phyloP scores from a whole-genome alignment of 2,888 invertebrate genomes.

The Drosophila antonietae region DNA sequence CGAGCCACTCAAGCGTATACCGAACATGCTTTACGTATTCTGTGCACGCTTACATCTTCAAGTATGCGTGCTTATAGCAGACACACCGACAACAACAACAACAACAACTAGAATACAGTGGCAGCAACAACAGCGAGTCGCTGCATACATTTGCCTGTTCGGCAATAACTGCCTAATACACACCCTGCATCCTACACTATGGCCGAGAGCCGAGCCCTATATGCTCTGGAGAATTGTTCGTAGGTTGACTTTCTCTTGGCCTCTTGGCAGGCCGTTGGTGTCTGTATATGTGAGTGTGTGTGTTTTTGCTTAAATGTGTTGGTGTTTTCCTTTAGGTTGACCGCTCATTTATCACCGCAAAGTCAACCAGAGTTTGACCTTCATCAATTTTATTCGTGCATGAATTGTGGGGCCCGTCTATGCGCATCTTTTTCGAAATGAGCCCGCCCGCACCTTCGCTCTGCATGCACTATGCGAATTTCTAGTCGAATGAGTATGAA shows the following conservation, averaged over 20 bases:
- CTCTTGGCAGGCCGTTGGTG: background rate
- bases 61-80: constrained; percentile 67
- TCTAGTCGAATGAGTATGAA: constrained; percentile 27
- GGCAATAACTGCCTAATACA: constrained; percentile 20
- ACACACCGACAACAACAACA: constrained; percentile 25
- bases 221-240: constrained; percentile 9
- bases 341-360: constrained; percentile 75
- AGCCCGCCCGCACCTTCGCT: constrained; percentile 35
- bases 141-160: constrained; percentile 54
- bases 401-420: constrained; percentile 60
- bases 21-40: constrained; percentile 56
- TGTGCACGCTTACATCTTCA: constrained; percentile 62
- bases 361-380: constrained; percentile 74
- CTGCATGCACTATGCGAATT: constrained; percentile 35
- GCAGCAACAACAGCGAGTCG: constrained; percentile 18
- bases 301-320: constrained; percentile 11
- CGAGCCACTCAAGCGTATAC: constrained; percentile 54
- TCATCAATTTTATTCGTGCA: constrained; percentile 72
- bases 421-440: constrained; percentile 57
- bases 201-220: constrained; percentile 6
- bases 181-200: constrained; percentile 7
- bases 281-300: background rate
- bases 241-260: constrained; percentile 4
- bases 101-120: background rate
- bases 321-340: constrained; percentile 55